Base-by-base conservation (phyloP, 2,113 vertebrate species). In the Pionites leucogaster region DNA sequence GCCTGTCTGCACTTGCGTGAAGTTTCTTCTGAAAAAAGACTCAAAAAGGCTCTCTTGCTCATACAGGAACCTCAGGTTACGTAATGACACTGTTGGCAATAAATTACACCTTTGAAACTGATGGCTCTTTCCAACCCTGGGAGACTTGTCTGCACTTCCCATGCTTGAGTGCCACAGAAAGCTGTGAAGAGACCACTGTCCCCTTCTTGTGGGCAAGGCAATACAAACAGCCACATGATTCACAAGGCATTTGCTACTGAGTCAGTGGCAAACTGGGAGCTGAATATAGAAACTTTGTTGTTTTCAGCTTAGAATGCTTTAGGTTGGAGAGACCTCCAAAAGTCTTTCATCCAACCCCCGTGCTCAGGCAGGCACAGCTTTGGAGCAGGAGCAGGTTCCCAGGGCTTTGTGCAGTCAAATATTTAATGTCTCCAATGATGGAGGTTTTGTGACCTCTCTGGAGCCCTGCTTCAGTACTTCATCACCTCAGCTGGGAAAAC, bases 151-250 rank as follows among this genome's bases (percentile, higher is more conserved):
- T 47, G 27, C 17, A 17, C 9, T 28, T 82, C 52, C 46, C 46
- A 20, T 49, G 44, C 22, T 49, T 0, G 0, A 25, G 35, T 33
- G 35, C 17, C 6, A 3, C 3, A 4, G 44, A 0, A 10, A 81
- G 2, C 9, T 46, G 31, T 39, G 62, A 23, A 25, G 6, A 28
- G n/a, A 71, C 33, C 27, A 7, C 31, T 49, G 62, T 14, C 35
- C 53, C 10, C 20, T 67, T 55, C 27, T 46, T 9, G 14, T 37
- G 71, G 7, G 17, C 4, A 63, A 87, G 16, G 37, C 68, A 31
- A 6, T 79, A 72, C 83, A 69, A 41, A 13, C 10, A 19, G 14
- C 24, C 49, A 35, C 24, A 8, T 0, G 0, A 27, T 59, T 19
- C n/a, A n/a, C 53, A 33, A 28, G 52, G n/a, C 22, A 33, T 64